Evolutionary conservation across 2,797 vertebrate species (phyloP), one percentile per base, ranked within the genome.

Genomic region (Momotus momota): DNA sequence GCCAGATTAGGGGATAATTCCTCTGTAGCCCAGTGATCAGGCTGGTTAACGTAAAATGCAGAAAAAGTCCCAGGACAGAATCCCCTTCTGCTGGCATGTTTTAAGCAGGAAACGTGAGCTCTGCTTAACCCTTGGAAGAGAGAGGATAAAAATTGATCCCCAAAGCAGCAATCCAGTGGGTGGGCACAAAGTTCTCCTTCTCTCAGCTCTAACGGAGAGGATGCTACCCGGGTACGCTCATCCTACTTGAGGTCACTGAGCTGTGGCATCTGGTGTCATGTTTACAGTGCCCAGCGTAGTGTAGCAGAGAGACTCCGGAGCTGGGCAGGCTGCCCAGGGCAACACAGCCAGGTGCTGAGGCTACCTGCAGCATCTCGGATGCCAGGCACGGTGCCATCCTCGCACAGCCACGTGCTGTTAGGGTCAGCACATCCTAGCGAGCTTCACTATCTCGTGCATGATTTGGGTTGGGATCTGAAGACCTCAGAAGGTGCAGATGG

Each of bases 1-100:
- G 52, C 79, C 85, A 93, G 94, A 91, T 94, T 94, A 94, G 62
- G 20, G 38, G 91, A 29, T 85, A 96, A 94, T 45, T 78, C 81
- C 85, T 64, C 11, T 0, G 2, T 10, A 82, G 72, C 72, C 75
- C 52, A 33, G 33, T 57, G 69, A 90, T 90, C 66, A 69, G 74
- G 86, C 45, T 75, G 55, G 45, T 77, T 20, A 49, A 87, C 19
- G 38, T 33, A 55, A 89, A 77, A 82, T 12, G 31, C 79, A 88
- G 91, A 61, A 87, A 96, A 94, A 97, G 96, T 94, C 75, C 65
- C 8, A 4, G 60, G 35, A 41, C 67, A 84, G 48, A 91, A 94
- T 64, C 49, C 35, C 66, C 58, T 75, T 65, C 62, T 81, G 62
- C 48, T 79, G 45, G 52, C 61, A 18, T 5, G 8, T 10, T 83